phyloP scores from a whole-genome alignment of 2,113 vertebrate genomes.

The Salvelinus fontinalis region DNA sequence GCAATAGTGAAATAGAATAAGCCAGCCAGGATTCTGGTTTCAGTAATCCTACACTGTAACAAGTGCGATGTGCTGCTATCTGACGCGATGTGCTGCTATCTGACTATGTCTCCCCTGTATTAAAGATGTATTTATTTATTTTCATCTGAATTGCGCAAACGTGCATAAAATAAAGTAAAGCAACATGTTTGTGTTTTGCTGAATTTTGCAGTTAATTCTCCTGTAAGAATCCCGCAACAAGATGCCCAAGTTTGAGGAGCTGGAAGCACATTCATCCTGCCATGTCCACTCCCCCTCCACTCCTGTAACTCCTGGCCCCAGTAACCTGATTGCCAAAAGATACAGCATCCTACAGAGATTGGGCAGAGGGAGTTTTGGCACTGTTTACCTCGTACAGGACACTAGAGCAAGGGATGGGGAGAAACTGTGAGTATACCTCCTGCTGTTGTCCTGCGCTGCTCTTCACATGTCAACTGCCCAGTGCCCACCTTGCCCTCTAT shows the following conservation, averaged over 20 bases:
- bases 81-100: no score
- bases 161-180: neutral
- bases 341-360: conserved; percentile 1
- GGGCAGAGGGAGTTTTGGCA: neutral
- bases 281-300: neutral
- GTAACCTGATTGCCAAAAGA: neutral
- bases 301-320: neutral
- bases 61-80: no score
- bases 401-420: neutral
- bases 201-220: neutral
- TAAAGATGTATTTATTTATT: no score
- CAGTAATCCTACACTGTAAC: no score
- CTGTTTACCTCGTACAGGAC: neutral
- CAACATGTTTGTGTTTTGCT: neutral
- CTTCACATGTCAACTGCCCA: neutral
- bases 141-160: no score
- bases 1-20: no score
- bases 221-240: neutral
- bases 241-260: neutral
- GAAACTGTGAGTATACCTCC: neutral
- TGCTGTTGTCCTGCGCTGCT: neutral
- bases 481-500: neutral
- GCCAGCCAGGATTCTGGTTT: no score
- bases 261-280: neutral
- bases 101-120: no score